Conservation (phyloP, 92 coral and sea anemone species). For the Pocillopora grandis region DNA sequence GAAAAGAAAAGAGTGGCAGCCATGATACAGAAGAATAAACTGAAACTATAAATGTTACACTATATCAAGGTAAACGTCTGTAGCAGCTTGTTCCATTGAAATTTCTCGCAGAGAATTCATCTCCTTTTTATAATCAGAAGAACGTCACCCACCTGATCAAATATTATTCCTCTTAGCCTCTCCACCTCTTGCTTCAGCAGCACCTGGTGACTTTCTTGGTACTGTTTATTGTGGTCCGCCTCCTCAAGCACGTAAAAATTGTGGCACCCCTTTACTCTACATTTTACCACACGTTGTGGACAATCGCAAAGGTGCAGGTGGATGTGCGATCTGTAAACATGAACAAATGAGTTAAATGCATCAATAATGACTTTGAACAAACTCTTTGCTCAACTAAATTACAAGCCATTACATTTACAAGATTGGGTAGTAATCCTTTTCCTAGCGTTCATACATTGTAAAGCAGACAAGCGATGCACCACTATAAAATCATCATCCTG, state of each 20-base stretch:
- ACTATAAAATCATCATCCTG: too few species aligned
- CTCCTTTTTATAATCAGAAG: not conserved
- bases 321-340: not conserved
- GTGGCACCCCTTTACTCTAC: slow-evolving; percentile 6
- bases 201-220: slow-evolving; percentile 16
- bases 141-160: not conserved
- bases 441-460: not conserved
- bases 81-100: too few species aligned
- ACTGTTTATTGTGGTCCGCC: not conserved
- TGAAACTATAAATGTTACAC: too few species aligned
- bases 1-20: too few species aligned
- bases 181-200: slow-evolving; percentile 15
- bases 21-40: too few species aligned
- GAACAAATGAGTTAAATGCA: not conserved
- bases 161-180: not conserved
- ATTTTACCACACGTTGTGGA: slow-evolving; percentile 3
- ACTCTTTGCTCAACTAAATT: not conserved
- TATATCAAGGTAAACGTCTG: too few species aligned
- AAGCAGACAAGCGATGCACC: not conserved
- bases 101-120: not conserved
- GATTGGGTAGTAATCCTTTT: not conserved
- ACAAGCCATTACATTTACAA: not conserved
- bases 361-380: too few species aligned
- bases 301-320: slow-evolving; percentile 14
- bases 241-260: slow-evolving; percentile 6